Base-by-base conservation (phyloP, 2,888 invertebrate genomes). In the Sicus ferrugineus region DNA sequence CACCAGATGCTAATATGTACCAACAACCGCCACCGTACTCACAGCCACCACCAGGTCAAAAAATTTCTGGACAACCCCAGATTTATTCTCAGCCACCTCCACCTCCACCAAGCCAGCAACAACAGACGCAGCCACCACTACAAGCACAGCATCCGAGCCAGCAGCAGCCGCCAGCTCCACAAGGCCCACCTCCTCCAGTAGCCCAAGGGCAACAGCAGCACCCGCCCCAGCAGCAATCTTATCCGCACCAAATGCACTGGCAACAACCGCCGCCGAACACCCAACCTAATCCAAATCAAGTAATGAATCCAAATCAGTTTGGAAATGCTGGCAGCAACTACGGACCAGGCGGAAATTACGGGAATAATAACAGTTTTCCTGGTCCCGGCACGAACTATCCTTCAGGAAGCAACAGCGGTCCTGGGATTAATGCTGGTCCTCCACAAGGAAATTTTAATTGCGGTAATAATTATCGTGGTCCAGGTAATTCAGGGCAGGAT, bases 31-130 rank as follows among this genome's bases (percentile, higher is more conserved):
- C 74, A 42, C 68, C 74, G 38, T 72, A n/a, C 50, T 56, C 42
- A 31, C 68, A 64, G 34, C 73, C 72, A 62, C 23, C 66, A 23
- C 70, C 56, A 14, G 62, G 54, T 38, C 19, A 71, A 11, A 81
- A 81, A 72, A 79, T 83, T 30, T 79, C 77, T 58, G 81, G 80
- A 19, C 77, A 79, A 65, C 79, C 82, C 30, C 83, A 83, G 70
- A 74, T 83, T 66, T 83, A 83, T 56, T 75, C 75, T 26, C 82
- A 83, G 61, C 81, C 82, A 4, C 82, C 81, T 30, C 81, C 81
- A 30, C 79, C 79, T 16, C 77, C 75, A 21, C 72, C 76, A 21
- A 54, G 54, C 42, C 68, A 63, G 52, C 71, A 67, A n/a, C 42
- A 56, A 23, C 61, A 54, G 9, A 69, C 11, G 21, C 56, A 9